Base-by-base conservation (phyloP, 2,797 vertebrate species). In the Mus minutoides region DNA sequence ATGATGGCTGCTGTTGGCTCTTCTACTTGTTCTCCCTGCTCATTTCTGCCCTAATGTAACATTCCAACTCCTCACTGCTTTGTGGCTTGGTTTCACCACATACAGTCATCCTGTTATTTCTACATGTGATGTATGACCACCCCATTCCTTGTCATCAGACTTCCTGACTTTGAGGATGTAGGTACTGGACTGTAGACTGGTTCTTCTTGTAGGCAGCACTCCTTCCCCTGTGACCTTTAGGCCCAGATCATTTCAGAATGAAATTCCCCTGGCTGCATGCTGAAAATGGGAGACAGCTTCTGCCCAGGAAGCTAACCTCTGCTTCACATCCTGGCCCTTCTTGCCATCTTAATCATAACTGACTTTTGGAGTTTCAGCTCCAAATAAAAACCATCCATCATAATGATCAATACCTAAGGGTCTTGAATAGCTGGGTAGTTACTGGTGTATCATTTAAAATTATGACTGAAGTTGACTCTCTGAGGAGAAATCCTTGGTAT, bases 401-500 rank as follows among this genome's bases (percentile, higher is more conserved):
- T 21, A 14, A 31, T 67, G 22, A 94, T 79, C 3, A 67, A 75
- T 82, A 83, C 9, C 1, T 1, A 34, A 76, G 52, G 2, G 6
- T 64, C 92, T 85, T 46, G 43, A 54, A 46, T 87, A 86, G 29
- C 54, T 21, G 2, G 13, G 87, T 79, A 11, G 11, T 37, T 69
- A 80, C 13, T 60, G 83, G 86, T 54, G 24, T 80, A 37, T 76
- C 77, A 88, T 88, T 56, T 64, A 84, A 24, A 12, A 10, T 46
- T 79, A 58, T 79, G 83, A 71, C 52, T 22, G 21, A 77, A n/a
- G 69, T 67, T 60, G 56, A 6, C 19, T 26, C n/a, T 54, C 37
- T 85, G 34, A 71, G 26, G 52, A 92, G 87, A 91, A 94, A 96
- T 21, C 73, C 31, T 89, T 92, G 71, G 67, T 29, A 89, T 92